These are phyloP conservation scores for Grallaria varia DNA, from an alignment of 2,113 vertebrate genomes.

Conservation along the genomic window DNA sequence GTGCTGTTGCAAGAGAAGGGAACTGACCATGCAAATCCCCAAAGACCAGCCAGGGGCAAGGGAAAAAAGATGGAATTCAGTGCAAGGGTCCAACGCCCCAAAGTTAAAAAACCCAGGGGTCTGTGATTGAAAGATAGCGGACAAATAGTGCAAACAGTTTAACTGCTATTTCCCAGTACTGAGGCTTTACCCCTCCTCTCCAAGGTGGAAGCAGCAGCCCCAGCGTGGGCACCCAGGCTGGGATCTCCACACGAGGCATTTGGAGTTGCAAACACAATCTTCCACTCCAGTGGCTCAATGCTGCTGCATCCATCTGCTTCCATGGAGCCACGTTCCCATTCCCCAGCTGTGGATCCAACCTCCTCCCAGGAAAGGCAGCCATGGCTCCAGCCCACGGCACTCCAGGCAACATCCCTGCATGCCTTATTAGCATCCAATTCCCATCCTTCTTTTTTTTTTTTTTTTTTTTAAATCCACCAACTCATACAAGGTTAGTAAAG, in stretches of 20 bases:
- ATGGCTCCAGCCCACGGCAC: background rate
- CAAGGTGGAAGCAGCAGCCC: background rate
- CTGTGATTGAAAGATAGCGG: background rate
- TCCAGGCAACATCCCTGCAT: background rate
- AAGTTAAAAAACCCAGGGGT: fast-evolving
- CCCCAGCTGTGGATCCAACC: background rate
- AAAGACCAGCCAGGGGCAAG: background rate
- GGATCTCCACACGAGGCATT: background rate
- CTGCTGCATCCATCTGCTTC: background rate
- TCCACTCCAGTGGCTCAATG: background rate
- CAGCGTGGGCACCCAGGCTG: background rate
- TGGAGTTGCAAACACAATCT: background rate
- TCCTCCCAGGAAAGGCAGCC: fast-evolving
- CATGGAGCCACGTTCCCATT: fast-evolving
- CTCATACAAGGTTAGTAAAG: background rate
- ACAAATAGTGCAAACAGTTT: background rate
- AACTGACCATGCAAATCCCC: background rate
- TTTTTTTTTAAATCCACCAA: background rate
- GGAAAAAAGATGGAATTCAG: background rate
- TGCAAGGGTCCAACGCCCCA: background rate
- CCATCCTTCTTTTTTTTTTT: background rate
- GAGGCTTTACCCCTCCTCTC: background rate
- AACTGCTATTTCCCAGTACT: background rate
- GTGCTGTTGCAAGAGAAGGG: background rate
- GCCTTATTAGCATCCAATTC: background rate